A percentile compares a stretch with the other conserved stretches of the same genome.
These are phyloP conservation scores for Acrocyrtus sp. DNA, from an alignment of 2,888 invertebrate genomes.

Conservation along the genomic window DNA sequence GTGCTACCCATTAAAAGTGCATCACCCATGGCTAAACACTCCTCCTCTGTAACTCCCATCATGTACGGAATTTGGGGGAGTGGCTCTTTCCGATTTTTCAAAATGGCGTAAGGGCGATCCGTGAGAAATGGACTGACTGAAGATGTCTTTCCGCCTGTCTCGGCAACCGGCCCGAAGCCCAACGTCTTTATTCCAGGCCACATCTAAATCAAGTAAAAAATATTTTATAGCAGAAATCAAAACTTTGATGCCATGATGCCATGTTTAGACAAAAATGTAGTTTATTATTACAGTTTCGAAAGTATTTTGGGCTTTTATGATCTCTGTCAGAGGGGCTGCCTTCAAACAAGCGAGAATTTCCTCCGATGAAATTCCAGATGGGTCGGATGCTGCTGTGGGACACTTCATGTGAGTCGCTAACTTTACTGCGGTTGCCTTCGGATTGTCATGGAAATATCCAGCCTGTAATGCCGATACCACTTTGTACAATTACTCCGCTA, in stretches of 20 bases:
- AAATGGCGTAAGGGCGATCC: not conserved
- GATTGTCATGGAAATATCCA: constrained; percentile 26
- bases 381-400: not conserved
- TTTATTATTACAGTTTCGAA: not conserved
- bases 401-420: constrained; percentile 11
- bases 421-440: constrained; percentile 7
- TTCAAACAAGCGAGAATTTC: constrained; percentile 23
- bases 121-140: not conserved
- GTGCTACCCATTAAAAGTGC: too few relatives aligned
- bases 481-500: constrained; percentile 21
- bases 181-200: too few relatives aligned
- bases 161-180: not conserved
- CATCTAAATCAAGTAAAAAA: not conserved
- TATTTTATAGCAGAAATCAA: too few relatives aligned
- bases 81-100: not conserved
- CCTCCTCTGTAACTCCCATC: constrained; percentile 24
- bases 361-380: not conserved
- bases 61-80: constrained; percentile 1
- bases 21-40: not conserved
- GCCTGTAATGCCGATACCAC: constrained; percentile 15
- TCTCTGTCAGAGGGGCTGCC: not conserved
- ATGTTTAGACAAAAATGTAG: not conserved
- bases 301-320: not conserved
- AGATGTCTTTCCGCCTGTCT: not conserved
- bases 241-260: not conserved